These are phyloP conservation scores for Drosophila algonquin DNA, from an alignment of 2,888 invertebrate species.

Conservation along the genomic window DNA sequence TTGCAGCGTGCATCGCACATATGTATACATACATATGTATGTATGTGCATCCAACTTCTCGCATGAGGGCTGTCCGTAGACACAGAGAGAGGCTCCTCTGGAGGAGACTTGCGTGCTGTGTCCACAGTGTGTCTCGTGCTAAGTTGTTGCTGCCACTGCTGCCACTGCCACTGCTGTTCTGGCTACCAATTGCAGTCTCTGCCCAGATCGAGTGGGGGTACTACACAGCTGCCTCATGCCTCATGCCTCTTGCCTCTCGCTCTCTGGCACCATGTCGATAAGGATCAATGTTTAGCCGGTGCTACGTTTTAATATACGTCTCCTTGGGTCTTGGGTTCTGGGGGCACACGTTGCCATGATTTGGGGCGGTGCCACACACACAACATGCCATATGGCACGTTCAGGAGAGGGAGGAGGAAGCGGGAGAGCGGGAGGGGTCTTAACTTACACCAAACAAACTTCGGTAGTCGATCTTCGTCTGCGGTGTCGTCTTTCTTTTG, in stretches of 20 bases:
- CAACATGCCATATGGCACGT: background rate
- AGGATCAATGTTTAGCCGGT: constrained; percentile 80
- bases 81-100: background rate
- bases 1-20: too few relatives aligned
- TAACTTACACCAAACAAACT: constrained; percentile 22
- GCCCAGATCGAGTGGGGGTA: constrained; percentile 18
- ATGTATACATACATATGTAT: too few relatives aligned
- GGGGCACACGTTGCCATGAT: constrained; percentile 60
- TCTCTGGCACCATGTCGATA: constrained; percentile 72
- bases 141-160: constrained; percentile 57
- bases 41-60: background rate
- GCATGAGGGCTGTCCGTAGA: background rate
- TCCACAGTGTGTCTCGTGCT: constrained; percentile 57
- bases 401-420: background rate
- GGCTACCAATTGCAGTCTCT: constrained; percentile 64
- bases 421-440: background rate
- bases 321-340: background rate
- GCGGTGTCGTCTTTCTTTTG: background rate
- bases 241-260: constrained; percentile 1
- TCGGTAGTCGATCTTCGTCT: constrained; percentile 22
- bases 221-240: constrained; percentile 7
- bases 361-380: constrained; percentile 63
- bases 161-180: constrained; percentile 57
- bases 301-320: constrained; percentile 66
- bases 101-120: constrained; percentile 33